Base-by-base conservation (phyloP, 2,888 invertebrate species). In the Halictus quadricinctus region DNA sequence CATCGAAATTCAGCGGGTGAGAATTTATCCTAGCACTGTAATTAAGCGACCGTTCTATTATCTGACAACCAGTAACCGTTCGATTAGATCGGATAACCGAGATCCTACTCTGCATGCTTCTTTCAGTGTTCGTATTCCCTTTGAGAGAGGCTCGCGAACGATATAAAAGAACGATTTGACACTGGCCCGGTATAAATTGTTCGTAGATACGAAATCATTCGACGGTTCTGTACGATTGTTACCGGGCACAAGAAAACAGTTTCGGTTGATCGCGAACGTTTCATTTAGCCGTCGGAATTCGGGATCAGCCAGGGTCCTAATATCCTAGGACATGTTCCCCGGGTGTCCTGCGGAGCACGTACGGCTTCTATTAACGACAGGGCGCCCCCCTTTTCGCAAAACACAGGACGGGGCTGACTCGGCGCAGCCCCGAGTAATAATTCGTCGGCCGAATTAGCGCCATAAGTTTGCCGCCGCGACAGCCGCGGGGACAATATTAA, bases 401-500 rank as follows among this genome's bases (percentile, higher is more conserved):
- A 93, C 92, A 93, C 92, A 86, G 90, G 86, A 81, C 54, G 89
- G 89, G 86, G 84, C 76, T 89, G 90, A 91, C 90, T 91, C 86
- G 88, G 91, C 91, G 91, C 92, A 92, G 92, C 92, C 93, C 93
- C 91, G 91, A 91, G 94, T 92, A 94, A 94, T 94, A 94, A 94
- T 93, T 94, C 90, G 91, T 93, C 91, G 88, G 91, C 89, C 92
- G 94, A 94, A 94, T 94, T 94, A 94, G 94, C 94, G 91, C 93
- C 94, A 93, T 94, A 94, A 94, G 94, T 94, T 93, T 91, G 88
- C 90, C 91, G 91, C 91, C 91, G 91, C 90, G 93, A 93, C 94
- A 93, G 92, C 88, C 92, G 88, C 92, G 92, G 92, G 91, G 92
- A 94, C 93, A 94, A 94, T 94, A 94, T 94, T 94, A 94, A 94